Percentiles rank a stretch among this genome's conserved stretches.
phyloP scores from a whole-genome alignment of 2,113 vertebrate genomes.

The Hippocampus zosterae region DNA sequence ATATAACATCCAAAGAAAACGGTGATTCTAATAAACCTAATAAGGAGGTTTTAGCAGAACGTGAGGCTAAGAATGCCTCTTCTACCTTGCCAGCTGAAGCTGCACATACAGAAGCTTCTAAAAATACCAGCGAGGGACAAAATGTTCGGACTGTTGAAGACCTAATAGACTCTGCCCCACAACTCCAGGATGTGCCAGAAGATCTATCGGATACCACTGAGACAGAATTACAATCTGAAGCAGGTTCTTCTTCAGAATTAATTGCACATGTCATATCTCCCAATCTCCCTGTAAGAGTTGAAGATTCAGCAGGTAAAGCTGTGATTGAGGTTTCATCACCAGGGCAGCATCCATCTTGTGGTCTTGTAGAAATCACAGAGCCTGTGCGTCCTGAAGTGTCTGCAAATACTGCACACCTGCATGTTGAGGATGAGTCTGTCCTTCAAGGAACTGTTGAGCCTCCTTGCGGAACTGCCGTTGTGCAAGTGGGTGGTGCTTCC shows the following conservation, averaged over 20 bases:
- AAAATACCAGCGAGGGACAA: neutral
- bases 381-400: neutral
- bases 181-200: conserved; percentile 21
- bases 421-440: conserved; percentile 1
- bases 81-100: conserved; percentile 7
- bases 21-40: neutral
- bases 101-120: conserved; percentile 4
- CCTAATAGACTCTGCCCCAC: conserved; percentile 29
- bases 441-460: neutral
- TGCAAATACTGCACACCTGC: neutral
- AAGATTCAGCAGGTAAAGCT: neutral
- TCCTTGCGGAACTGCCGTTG: too few relatives aligned
- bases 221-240: conserved; percentile 3
- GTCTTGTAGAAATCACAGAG: neutral
- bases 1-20: conserved; percentile 15
- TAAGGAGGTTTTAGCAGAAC: neutral
- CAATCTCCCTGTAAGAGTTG: neutral
- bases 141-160: conserved; percentile 16
- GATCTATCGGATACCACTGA: conserved; percentile 1
- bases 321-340: neutral
- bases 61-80: conserved; percentile 8
- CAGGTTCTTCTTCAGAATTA: conserved; percentile 16
- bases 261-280: conserved; percentile 2
- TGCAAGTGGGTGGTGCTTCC: neutral
- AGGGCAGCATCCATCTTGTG: conserved; percentile 6